Base-by-base conservation (phyloP, 2,888 invertebrate species). In the Machimus rusticus region DNA sequence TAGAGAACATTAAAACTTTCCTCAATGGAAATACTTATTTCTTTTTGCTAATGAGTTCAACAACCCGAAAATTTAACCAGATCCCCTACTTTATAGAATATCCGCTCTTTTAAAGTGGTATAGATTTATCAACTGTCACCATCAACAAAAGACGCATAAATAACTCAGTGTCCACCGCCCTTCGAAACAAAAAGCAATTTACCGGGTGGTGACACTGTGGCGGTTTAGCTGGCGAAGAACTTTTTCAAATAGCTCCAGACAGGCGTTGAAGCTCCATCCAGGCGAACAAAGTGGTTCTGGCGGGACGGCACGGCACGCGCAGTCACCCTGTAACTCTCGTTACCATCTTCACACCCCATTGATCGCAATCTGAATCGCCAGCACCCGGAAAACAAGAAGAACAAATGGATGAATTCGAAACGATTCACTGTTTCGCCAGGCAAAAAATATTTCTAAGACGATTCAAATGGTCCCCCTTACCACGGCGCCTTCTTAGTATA, bases 311-410 rank as follows among this genome's bases (percentile, higher is more conserved):
- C 43, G 43, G 51, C 79, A 51, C 51, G 79, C 55, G 51, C 79
- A 66, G 66, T 19, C 66, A 66, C 66, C 66, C 66, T 66, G 66
- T 23, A 66, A 66, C 66, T 66, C 66, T 82, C 57, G 82, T 57
- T 82, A 57, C 66, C 82, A 82, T 82, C 82, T 82, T 82, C 39
- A 34, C 82, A 82, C 82, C 82, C 82, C 82, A 82, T 82, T 82
- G 82, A 82, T 82, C 82, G 19, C 57, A 37, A 34, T 57, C 82
- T 82, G 57, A 82, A 82, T 82, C 39, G 51, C 19, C 76, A 76
- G 34, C 81, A 34, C 77, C 78, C 81, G 55, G 81, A 55, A 81
- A 81, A 81, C 23, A 28, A 46, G 81, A 31, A 81, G 81, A 81
- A 51, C 51, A 81, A 43, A 46, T 78, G 78, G 46, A 78, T 37